Evolutionary conservation across 2,888 invertebrate species (phyloP), one percentile per base, ranked within the genome.

Genomic region (Drosophila silvestris): DNA sequence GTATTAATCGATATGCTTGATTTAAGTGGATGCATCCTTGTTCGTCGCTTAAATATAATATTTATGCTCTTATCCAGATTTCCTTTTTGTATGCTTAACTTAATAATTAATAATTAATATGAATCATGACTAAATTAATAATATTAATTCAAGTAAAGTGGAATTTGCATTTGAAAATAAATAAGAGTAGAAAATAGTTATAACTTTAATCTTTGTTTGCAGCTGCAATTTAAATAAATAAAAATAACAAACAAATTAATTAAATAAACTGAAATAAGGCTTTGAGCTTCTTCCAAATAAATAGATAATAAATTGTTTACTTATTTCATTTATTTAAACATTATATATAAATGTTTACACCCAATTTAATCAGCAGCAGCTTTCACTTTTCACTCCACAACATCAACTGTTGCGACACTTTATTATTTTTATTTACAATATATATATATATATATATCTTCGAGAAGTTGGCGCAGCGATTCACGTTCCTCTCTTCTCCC

Each of bases 401-500:
- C 26, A 26, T 26, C 26, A 26, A 26, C 26, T 26, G 26, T 26
- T 26, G 26, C 26, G 26, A 26, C 26, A 26, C 26, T 26, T 26
- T 26, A 26, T 26, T 26, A 26, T 26, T 26, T 26, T 26, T 26
- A 26, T 26, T 26, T 26, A 26, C 26, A 26, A 28, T 28, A 52
- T 37, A 32, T 22, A 41, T n/a, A 39, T 33, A 26, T 19, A 28
- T 39, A 39, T 16, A n/a, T 22, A 22, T 22, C 6, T 14, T 6
- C 28, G 19, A 2, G 19, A 65, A 16, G 32, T 28, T 44, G 39
- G 28, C 35, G 56, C 67, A 64, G 39, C 61, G 63, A 63, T 63
- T 47, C 37, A 51, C 53, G 41, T 64, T 63, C 0, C 0, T 63
- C 3, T 62, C 5, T 22, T 59, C 6, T 28, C 35, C 35, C 47